Evolutionary conservation across 1,140 invertebrate genomes (phyloP), one percentile per base, ranked within the genome.

Genomic region (Riptortus pedestris): DNA sequence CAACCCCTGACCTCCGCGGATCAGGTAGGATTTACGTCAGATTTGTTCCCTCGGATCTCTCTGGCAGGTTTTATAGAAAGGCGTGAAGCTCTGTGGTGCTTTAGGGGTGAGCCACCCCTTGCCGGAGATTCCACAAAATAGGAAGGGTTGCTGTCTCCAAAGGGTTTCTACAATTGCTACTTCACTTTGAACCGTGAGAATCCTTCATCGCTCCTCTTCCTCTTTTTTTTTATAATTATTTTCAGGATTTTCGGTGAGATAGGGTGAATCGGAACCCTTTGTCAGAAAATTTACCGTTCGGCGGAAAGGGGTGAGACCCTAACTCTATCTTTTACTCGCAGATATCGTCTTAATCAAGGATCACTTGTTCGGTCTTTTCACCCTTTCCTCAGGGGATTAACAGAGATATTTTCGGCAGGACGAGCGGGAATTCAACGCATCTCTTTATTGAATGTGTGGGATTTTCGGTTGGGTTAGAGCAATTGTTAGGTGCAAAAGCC

Each of bases 291-390:
- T 22, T 47, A n/a, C 45, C 45, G 16, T 20, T 47, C 22, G 4
- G n/a, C 22, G 16, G 22, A 47, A 47, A 47, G 22, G 45, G 22
- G 18, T 47, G 4, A 5, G 16, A n/a, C 11, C n/a, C n/a, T 47
- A 47, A 47, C 18, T 47, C 45, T 22, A 20, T 20, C 22, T 22
- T 47, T 47, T 47, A 20, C 22, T 12, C n/a, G 45, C 22, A 9
- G 45, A 47, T 47, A 47, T 47, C 45, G 45, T 18, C 45, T 47
- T 47, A 47, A 47, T 47, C 45, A 47, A 47, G 45, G 45, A 47
- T 47, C 45, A 47, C 45, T 47, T 47, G 45, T 47, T 47, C 45
- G n/a, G n/a, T 47, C 45, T 1, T 1, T 22, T 47, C n/a, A 47
- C 45, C 45, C 45, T 47, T 47, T 22, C 45, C n/a, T n/a, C n/a